Percentiles rank a stretch among this genome's conserved stretches.
Evolutionary conservation across 2,797 vertebrate genomes (phyloP).

Genomic region (Sphenopsis melanotis): DNA sequence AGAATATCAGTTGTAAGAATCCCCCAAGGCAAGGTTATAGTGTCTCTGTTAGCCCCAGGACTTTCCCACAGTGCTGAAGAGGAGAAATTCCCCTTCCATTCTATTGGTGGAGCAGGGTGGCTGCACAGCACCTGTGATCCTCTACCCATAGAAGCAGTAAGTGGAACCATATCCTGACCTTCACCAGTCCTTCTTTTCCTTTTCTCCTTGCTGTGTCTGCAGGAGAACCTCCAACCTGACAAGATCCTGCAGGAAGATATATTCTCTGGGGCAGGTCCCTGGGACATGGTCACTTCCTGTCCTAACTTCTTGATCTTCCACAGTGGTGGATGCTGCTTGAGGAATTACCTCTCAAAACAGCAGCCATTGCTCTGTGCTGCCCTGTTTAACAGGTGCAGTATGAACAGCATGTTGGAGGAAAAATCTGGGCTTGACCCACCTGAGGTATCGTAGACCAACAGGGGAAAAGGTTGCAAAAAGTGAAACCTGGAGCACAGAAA

Average conservation of each 20-base stretch:
- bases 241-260: neutral
- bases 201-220: neutral
- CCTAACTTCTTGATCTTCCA: neutral
- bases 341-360: neutral
- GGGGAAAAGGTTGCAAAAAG: neutral
- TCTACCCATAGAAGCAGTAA: neutral
- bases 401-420: neutral
- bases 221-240: neutral
- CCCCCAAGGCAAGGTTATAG: neutral
- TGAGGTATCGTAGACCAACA: neutral
- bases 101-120: no score
- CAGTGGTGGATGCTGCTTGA: neutral
- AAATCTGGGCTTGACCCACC: neutral
- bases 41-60: neutral
- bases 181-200: neutral
- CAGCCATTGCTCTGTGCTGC: neutral
- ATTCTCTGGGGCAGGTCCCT: neutral
- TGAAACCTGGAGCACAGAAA: neutral
- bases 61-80: neutral
- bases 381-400: neutral
- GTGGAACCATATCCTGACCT: neutral
- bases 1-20: neutral
- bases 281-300: accelerated
- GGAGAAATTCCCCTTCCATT: neutral
- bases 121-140: neutral